phyloP scores from a whole-genome alignment of 2,113 vertebrate species.

The Burhinus bistriatus region DNA sequence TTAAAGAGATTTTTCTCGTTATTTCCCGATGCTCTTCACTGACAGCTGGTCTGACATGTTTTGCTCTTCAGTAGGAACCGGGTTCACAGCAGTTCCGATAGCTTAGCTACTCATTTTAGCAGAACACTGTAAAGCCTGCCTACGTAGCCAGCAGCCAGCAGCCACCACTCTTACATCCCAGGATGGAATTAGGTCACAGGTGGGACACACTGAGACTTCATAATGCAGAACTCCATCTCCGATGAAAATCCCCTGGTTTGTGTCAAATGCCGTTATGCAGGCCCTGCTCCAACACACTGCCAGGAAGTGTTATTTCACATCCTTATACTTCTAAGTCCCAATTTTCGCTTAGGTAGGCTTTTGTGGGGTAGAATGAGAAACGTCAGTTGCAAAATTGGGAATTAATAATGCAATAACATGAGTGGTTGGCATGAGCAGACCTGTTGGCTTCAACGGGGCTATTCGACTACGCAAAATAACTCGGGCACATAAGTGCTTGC shows the following conservation, averaged over 20 bases:
- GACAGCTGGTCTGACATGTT: constrained; percentile 14
- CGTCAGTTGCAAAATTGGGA: not conserved
- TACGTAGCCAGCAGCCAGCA: not conserved
- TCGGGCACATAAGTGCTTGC: not conserved
- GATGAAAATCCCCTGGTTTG: not conserved
- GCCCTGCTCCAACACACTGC: not conserved
- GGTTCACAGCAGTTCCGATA: not conserved
- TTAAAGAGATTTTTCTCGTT: not conserved
- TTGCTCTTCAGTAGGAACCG: not conserved
- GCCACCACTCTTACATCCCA: not conserved
- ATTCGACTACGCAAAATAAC: not conserved
- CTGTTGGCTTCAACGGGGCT: not conserved
- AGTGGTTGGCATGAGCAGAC: not conserved
- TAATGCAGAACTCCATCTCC: not conserved
- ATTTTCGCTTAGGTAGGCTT: not conserved
- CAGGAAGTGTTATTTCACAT: not conserved
- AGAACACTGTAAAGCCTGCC: not conserved
- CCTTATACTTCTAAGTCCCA: not conserved
- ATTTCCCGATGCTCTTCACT: not conserved
- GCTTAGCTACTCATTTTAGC: not conserved
- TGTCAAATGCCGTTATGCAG: not conserved
- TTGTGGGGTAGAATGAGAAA: not conserved
- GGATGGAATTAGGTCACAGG: constrained; percentile 60
- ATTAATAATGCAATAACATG: not conserved
- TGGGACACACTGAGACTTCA: not conserved